Conservation (phyloP, 2,797 vertebrate species). For the Adrianichthys oophorus region DNA sequence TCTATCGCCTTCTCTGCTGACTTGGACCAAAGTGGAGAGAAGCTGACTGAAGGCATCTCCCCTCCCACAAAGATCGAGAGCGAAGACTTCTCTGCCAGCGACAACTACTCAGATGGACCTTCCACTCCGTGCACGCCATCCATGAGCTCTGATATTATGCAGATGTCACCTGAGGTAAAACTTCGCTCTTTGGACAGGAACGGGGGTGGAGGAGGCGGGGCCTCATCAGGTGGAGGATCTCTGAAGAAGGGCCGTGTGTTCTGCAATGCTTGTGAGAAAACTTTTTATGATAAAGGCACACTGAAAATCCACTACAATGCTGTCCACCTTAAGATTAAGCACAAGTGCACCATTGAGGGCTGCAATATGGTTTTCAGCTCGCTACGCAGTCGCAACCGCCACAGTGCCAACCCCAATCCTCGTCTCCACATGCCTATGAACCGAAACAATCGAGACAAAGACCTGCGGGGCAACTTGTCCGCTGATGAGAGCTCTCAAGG, state of each 20-base stretch:
- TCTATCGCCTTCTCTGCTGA: constrained; percentile 79
- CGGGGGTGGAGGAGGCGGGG: constrained; percentile 32
- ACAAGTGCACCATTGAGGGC: constrained; percentile 95
- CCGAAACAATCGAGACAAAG: constrained; percentile 94
- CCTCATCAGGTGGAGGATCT: constrained; percentile 51
- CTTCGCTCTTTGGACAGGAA: constrained; percentile 82
- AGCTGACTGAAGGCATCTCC: constrained; percentile 63
- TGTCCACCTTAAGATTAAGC: constrained; percentile 98
- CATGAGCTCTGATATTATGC: constrained; percentile 83
- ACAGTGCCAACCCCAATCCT: constrained; percentile 97
- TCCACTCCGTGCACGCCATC: constrained; percentile 82
- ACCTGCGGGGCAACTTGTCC: constrained; percentile 82
- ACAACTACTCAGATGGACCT: constrained; percentile 79
- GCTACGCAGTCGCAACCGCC: constrained; percentile 93
- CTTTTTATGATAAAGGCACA: constrained; percentile 98
- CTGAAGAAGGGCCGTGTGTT: constrained; percentile 93
- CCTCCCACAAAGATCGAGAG: constrained; percentile 81
- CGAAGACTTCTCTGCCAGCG: constrained; percentile 80
- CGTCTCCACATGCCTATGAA: constrained; percentile 99
- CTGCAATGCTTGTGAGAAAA: constrained; percentile 97
- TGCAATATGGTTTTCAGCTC: constrained; percentile 99
- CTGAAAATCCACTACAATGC: constrained; percentile 99
- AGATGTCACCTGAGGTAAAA: constrained; percentile 86
- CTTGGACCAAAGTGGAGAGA: constrained; percentile 77
- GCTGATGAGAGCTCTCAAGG: constrained; percentile 75